Conservation (phyloP, 2,113 vertebrate genomes). For the Sapayoa aenigma region DNA sequence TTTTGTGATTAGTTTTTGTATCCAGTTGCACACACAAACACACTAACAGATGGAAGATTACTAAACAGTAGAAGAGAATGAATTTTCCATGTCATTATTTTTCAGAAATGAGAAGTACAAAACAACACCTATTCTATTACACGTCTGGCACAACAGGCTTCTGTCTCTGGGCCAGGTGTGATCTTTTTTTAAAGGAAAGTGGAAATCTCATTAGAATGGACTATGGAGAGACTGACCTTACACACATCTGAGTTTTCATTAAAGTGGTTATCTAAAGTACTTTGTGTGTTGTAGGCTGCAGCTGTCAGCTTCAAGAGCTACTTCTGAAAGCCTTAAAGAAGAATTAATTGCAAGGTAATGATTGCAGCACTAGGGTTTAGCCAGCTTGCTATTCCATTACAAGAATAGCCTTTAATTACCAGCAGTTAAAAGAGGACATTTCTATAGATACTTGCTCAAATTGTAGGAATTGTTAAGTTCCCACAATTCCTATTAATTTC, state of each 20-base stretch:
- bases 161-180: constrained; percentile 9
- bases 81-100: constrained; percentile 47
- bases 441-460: not conserved
- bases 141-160: not conserved
- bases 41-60: constrained; percentile 42
- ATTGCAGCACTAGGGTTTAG: not conserved
- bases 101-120: not conserved
- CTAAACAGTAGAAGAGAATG: constrained; percentile 7
- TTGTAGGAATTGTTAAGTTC: not conserved
- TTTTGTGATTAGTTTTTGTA: constrained; percentile 44
- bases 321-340: not conserved
- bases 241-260: constrained; percentile 3
- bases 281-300: not conserved
- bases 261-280: not conserved
- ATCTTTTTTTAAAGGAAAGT: constrained; percentile 9
- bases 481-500: not conserved
- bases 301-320: constrained; percentile 29
- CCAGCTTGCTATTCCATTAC: not conserved
- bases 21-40: not conserved
- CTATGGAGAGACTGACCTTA: constrained; percentile 7
- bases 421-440: not conserved
- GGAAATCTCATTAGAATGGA: constrained; percentile 19
- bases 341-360: constrained; percentile 35
- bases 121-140: constrained; percentile 15
- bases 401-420: constrained; percentile 10